Base-by-base conservation (phyloP, 1,140 invertebrate genomes). In the Anadara kagoshimensis region DNA sequence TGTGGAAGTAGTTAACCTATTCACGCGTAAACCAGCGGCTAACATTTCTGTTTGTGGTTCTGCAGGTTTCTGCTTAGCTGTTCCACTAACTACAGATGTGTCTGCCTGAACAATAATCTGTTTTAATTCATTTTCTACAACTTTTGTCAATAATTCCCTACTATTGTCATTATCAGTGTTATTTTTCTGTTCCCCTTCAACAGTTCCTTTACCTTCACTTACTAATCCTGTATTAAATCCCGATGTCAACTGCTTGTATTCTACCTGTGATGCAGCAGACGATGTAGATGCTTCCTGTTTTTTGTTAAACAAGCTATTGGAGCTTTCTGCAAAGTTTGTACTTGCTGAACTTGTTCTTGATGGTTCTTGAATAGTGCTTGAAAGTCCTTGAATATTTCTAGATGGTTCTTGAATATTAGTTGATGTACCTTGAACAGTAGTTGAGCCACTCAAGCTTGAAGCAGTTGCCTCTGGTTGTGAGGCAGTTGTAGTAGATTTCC, bases 131-230 rank as follows among this genome's bases (percentile, higher is more conserved):
- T 62, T 41, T n/a, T 62, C 45, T 18, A 62, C 43, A 20, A 41
- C 59, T 44, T 62, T 62, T 62, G 43, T 44, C 43, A 62, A 22
- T 41, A 44, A 62, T 44, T 62, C 59, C 20, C 43, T 62, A 20
- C 22, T 20, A 24, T 29, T 22, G 5, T 62, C 41, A 44, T 44
- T 62, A 20, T 62, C 43, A 43, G 43, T 43, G n/a, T 62, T 62
- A 10, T 44, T 44, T 44, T 22, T 14, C 22, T 22, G 41, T n/a
- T n/a, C n/a, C n/a, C 41, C 45, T 43, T 62, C 41, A 44, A 44
- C 29, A 62, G 41, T 44, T 22, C 18, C 29, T 36, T 43, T 43
- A 44, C 24, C 24, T 62, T 45, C 20, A n/a, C 8, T 44, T 41
- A 12, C 18, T 43, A 22, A 44, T 1, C 16, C 16, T n/a, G 41